These are phyloP conservation scores for Dascyllus trimaculatus DNA, from an alignment of 2,113 vertebrate genomes.

Conservation along the genomic window DNA sequence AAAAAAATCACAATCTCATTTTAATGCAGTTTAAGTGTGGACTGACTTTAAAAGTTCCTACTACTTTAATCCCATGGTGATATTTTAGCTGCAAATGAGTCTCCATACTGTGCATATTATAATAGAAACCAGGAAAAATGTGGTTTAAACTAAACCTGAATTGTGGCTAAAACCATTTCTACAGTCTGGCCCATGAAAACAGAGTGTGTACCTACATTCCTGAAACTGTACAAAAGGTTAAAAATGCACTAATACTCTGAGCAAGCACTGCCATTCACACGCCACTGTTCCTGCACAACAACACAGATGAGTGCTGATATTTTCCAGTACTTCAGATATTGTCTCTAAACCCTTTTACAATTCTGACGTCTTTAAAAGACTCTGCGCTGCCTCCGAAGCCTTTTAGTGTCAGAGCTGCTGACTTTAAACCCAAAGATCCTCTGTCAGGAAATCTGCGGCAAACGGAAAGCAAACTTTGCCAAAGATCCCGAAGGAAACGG, in stretches of 20 bases:
- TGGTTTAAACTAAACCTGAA: too few species aligned
- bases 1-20: too few species aligned
- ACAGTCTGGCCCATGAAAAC: too few species aligned
- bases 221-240: slow-evolving; percentile 47
- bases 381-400: slow-evolving; percentile 3
- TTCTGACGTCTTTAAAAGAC: neutral
- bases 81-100: too few species aligned
- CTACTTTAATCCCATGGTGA: too few species aligned
- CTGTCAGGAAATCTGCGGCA: neutral
- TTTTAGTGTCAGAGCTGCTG: slow-evolving; percentile 9
- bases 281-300: neutral
- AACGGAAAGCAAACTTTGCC: neutral
- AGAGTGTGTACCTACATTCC: slow-evolving; percentile 44
- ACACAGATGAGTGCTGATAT: neutral
- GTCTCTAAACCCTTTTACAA: neutral
- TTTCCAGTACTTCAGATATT: neutral
- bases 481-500: neutral
- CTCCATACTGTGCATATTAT: too few species aligned
- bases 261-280: neutral
- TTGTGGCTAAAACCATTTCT: too few species aligned
- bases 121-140: too few species aligned
- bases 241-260: slow-evolving; percentile 38
- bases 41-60: too few species aligned
- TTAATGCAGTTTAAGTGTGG: too few species aligned
- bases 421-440: neutral